These are phyloP conservation scores for Synanthedon formicaeformis DNA, from an alignment of 2,888 invertebrate species.

Conservation along the genomic window DNA sequence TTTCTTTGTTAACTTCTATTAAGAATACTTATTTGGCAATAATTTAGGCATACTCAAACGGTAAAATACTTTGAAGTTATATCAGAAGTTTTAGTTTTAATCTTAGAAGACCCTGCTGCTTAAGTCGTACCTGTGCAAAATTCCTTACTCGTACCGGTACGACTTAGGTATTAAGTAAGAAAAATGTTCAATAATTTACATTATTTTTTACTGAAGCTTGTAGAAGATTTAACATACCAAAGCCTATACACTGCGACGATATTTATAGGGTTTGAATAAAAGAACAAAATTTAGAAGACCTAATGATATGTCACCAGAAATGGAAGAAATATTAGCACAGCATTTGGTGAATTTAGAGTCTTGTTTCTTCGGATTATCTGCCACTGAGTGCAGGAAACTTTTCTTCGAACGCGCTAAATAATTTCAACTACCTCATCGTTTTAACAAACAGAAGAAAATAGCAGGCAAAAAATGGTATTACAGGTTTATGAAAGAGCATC, in stretches of 20 bases:
- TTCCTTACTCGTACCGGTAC: too few species aligned
- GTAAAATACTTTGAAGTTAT: too few species aligned
- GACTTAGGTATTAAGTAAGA: too few species aligned
- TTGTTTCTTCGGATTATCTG: constrained; percentile 7
- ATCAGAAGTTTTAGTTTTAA: too few species aligned
- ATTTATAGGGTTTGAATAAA: constrained; percentile 6
- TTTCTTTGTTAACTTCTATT: too few species aligned
- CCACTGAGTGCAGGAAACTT: constrained; percentile 6
- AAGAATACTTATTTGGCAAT: too few species aligned
- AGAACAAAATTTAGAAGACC: constrained; percentile 7
- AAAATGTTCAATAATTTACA: too few species aligned
- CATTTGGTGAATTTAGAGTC: constrained; percentile 8
- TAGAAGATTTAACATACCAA: constrained; percentile 8
- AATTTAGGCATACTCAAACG: too few species aligned
- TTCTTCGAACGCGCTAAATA: constrained; percentile 7
- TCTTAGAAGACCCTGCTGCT: too few species aligned
- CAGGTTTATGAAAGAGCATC: constrained; percentile 11
- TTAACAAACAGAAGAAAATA: constrained; percentile 7
- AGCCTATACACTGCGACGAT: constrained; percentile 8
- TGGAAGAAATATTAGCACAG: constrained; percentile 9
- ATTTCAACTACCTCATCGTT: constrained; percentile 6
- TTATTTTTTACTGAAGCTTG: constrained; percentile 7
- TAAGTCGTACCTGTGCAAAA: too few species aligned
- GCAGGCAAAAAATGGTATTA: constrained; percentile 8
- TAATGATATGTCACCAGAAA: constrained; percentile 7